These are phyloP conservation scores for Emys orbicularis DNA, from an alignment of 2,797 vertebrate genomes.

Conservation along the genomic window DNA sequence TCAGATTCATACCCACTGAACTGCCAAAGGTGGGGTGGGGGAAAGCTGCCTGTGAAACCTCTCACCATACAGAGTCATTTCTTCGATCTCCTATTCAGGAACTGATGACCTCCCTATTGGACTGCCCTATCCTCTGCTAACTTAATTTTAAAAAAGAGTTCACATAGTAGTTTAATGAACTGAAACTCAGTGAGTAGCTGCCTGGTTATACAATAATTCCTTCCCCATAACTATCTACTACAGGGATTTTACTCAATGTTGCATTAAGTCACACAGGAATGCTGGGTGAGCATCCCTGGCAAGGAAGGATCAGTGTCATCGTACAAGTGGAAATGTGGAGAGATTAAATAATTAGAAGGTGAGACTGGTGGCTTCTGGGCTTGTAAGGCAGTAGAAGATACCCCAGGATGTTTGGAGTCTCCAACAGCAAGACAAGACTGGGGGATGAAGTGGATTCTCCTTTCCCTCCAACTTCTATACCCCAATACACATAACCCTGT, in stretches of 20 bases:
- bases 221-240: too few species aligned
- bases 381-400: background rate
- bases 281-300: fast-evolving
- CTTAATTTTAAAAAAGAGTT: too few species aligned
- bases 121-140: too few species aligned
- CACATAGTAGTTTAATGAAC: too few species aligned
- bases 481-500: fast-evolving
- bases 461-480: background rate
- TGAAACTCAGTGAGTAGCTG: background rate
- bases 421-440: background rate
- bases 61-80: too few species aligned
- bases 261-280: background rate
- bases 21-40: background rate
- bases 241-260: too few species aligned
- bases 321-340: background rate
- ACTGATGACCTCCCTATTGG: too few species aligned
- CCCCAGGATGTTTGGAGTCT: background rate
- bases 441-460: fast-evolving
- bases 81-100: background rate
- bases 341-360: background rate
- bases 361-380: background rate
- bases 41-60: too few species aligned
- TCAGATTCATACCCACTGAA: background rate
- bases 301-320: background rate
- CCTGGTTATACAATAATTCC: too few species aligned